Evolutionary conservation across 2,888 invertebrate genomes (phyloP), one percentile per base, ranked within the genome.

Genomic region (Troides helena): DNA sequence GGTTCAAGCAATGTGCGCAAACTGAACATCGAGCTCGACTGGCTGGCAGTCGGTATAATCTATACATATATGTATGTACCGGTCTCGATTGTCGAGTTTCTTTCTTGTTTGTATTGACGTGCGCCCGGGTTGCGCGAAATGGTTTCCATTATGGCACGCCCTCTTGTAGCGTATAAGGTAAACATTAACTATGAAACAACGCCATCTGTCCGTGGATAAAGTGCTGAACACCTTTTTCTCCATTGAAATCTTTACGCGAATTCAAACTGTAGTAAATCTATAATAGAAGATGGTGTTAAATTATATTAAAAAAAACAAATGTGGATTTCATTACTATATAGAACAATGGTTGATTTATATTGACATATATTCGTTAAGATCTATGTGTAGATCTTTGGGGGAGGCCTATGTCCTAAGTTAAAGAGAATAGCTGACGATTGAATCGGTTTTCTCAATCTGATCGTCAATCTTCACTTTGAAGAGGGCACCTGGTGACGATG

Each of bases 31-130:
- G 81, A 85, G 74, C 74, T 82, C 87, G 84, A 87, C 85, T 86
- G 87, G 83, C 85, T 80, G 82, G 81, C 85, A 86, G 85, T 84
- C 86, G 85, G 82, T 80, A 81, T 81, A 78, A 76, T 78, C 83
- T 85, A 86, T 88, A 89, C 85, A 81, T 85, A 77, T 75, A 80
- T 74, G 79, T 76, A 80, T 74, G 78, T 80, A 81, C 83, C 81
- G 80, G 81, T 81, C 82, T 80, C 83, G 80, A 82, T 83, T 81
- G 81, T 84, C 80, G 77, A 82, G 58, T 79, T 53, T 83, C 84
- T 86, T 87, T 74, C 75, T 75, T 77, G 86, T 90, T 92, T 89
- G 88, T 90, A 92, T 92, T 90, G 91, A 92, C 90, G 89, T 88
- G 82, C 78, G 78, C 76, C 75, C 78, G 77, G 80, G 85, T 81